Percentiles rank a stretch among this genome's conserved stretches.
phyloP scores from a whole-genome alignment of 2,888 invertebrate genomes.

The Adela reaumurella region DNA sequence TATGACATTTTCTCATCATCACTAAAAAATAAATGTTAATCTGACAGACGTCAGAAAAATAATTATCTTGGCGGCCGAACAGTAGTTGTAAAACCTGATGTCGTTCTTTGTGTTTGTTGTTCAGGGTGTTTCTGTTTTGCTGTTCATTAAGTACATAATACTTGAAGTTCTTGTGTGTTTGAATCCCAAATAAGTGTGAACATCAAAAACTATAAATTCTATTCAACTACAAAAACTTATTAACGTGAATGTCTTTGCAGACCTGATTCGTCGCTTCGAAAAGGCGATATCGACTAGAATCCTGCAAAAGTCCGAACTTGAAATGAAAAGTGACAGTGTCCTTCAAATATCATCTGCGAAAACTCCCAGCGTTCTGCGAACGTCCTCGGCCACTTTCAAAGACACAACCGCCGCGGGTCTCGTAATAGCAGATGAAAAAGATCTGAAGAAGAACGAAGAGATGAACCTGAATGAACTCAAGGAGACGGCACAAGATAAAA shows the following conservation, averaged over 20 bases:
- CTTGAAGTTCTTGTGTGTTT: too few species aligned
- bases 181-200: too few species aligned
- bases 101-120: too few species aligned
- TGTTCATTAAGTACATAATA: too few species aligned
- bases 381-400: neutral
- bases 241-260: slow-evolving; percentile 21
- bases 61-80: too few species aligned
- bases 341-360: slow-evolving; percentile 13
- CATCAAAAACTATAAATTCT: too few species aligned
- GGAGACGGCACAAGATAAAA: slow-evolving; percentile 17
- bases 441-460: slow-evolving; percentile 10
- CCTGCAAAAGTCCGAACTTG: slow-evolving; percentile 17
- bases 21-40: too few species aligned
- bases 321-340: slow-evolving; percentile 4
- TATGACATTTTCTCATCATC: too few species aligned
- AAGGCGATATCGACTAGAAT: slow-evolving; percentile 24
- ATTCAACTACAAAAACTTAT: too few species aligned
- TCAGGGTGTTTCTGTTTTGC: too few species aligned
- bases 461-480: slow-evolving; percentile 7
- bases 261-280: slow-evolving; percentile 32
- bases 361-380: slow-evolving; percentile 19
- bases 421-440: neutral
- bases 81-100: too few species aligned
- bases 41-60: too few species aligned
- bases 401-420: neutral